Evolutionary conservation across 2,888 invertebrate genomes (phyloP).

Genomic region (Altica lythri): DNA sequence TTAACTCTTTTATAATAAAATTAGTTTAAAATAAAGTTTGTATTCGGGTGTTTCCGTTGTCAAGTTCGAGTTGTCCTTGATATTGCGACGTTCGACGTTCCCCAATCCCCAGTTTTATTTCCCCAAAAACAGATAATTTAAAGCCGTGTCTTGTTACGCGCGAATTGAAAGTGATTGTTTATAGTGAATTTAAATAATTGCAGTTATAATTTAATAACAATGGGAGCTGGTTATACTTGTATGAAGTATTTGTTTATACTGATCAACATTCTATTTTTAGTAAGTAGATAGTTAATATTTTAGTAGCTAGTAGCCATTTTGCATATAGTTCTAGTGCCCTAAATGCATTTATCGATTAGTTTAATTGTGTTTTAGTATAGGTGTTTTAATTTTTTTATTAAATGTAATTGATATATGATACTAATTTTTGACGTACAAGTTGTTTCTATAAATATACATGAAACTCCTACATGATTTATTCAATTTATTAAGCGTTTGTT

Average conservation of each 20-base stretch:
- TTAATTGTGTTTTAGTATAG: no score
- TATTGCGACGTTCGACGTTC: conserved; percentile 7
- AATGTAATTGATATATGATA: no score
- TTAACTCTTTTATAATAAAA: not conserved
- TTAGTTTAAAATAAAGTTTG: not conserved
- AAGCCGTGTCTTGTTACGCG: conserved; percentile 25
- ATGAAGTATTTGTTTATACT: conserved; percentile 74
- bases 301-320: conserved; percentile 46
- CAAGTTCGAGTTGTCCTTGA: conserved; percentile 4
- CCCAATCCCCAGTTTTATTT: conserved; percentile 13
- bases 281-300: conserved; percentile 57
- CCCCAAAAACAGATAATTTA: conserved; percentile 19
- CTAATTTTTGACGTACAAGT: not conserved
- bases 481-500: conserved; percentile 7
- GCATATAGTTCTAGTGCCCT: conserved; percentile 27
- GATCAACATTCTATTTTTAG: conserved; percentile 75
- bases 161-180: conserved; percentile 19
- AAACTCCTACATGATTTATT: conserved; percentile 17
- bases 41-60: conserved; percentile 12
- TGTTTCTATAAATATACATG: conserved; percentile 13
- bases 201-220: conserved; percentile 37
- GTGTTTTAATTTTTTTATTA: no score
- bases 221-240: conserved; percentile 71
- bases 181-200: conserved; percentile 4
- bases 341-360: conserved; percentile 29